Evolutionary conservation across 2,888 invertebrate genomes (phyloP).

Genomic region (Gastrophysa polygoni): DNA sequence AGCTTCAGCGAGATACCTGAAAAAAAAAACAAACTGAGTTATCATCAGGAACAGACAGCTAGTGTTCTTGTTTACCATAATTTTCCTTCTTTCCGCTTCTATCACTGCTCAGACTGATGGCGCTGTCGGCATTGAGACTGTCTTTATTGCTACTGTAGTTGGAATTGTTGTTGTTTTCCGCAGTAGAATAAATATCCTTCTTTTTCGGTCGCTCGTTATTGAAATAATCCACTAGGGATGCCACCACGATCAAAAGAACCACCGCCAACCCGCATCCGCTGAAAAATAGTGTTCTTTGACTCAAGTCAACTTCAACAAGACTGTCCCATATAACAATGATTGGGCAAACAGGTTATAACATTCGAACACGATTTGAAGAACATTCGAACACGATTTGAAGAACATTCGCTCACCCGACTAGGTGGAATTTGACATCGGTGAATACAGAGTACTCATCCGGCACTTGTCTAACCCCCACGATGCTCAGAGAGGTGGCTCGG

Average conservation of each 20-base stretch:
- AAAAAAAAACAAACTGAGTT: no score
- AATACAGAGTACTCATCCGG: slow-evolving; percentile 71
- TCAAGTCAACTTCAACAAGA: background rate
- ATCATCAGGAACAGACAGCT: no score
- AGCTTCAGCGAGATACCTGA: slow-evolving; percentile 66
- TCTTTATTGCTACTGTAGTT: slow-evolving; percentile 35
- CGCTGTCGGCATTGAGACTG: slow-evolving; percentile 31
- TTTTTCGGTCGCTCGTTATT: slow-evolving; percentile 53
- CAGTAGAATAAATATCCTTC: slow-evolving; percentile 18
- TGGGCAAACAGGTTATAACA: background rate
- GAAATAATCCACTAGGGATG: slow-evolving; percentile 69
- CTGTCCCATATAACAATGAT: background rate
- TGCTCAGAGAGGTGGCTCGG: slow-evolving; percentile 57
- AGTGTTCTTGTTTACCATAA: slow-evolving; percentile 21
- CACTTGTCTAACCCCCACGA: slow-evolving; percentile 69
- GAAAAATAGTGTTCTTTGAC: background rate
- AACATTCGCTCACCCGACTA: slow-evolving; percentile 65
- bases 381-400: no score
- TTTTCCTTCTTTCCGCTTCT: slow-evolving; percentile 27
- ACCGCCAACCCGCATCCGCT: background rate
- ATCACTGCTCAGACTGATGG: slow-evolving; percentile 31
- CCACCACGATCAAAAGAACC: slow-evolving; percentile 57
- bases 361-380: no score
- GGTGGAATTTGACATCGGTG: slow-evolving; percentile 69
- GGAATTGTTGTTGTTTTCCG: slow-evolving; percentile 42